A percentile compares a stretch with the other conserved stretches of the same genome.
Conservation (phyloP, 2,797 vertebrate species). For the Loriculus beryllinus region DNA sequence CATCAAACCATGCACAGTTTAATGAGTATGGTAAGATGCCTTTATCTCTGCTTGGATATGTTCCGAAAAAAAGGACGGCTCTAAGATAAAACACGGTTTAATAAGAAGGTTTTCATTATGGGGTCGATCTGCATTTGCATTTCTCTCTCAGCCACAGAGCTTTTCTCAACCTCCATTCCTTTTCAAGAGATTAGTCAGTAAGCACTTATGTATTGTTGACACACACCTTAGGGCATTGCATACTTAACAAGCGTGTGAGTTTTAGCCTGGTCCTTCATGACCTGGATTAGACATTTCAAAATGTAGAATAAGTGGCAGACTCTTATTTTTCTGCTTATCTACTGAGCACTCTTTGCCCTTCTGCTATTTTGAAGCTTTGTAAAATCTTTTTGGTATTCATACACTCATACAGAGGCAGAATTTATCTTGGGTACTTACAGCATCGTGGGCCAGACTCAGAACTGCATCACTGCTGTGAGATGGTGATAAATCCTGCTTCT, state of each 20-base stretch:
- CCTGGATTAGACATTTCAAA: conserved; percentile 16
- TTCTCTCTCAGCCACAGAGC: conserved; percentile 42
- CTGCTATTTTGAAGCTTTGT: conserved; percentile 6
- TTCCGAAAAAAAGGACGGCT: conserved; percentile 71
- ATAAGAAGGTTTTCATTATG: conserved; percentile 77
- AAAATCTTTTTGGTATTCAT: neutral
- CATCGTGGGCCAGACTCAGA: neutral
- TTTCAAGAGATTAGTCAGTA: conserved; percentile 60
- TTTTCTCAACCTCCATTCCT: conserved; percentile 39
- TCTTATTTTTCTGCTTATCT: conserved; percentile 14
- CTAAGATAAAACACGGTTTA: conserved; percentile 76
- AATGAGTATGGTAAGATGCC: conserved; percentile 76
- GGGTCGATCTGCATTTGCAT: conserved; percentile 71
- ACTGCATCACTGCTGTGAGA: neutral
- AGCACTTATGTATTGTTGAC: conserved; percentile 62
- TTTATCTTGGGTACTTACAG: neutral
- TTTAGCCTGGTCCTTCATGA: conserved; percentile 8
- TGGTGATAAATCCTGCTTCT: neutral
- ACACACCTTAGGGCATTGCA: conserved; percentile 60
- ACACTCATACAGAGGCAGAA: neutral
- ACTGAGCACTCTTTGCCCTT: neutral
- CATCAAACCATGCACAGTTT: conserved; percentile 77
- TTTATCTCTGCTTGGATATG: conserved; percentile 78
- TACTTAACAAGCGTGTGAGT: conserved; percentile 14
- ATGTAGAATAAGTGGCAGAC: neutral